Evolutionary conservation across 2,113 vertebrate species (phyloP).

Genomic region (Quiscalus mexicanus): DNA sequence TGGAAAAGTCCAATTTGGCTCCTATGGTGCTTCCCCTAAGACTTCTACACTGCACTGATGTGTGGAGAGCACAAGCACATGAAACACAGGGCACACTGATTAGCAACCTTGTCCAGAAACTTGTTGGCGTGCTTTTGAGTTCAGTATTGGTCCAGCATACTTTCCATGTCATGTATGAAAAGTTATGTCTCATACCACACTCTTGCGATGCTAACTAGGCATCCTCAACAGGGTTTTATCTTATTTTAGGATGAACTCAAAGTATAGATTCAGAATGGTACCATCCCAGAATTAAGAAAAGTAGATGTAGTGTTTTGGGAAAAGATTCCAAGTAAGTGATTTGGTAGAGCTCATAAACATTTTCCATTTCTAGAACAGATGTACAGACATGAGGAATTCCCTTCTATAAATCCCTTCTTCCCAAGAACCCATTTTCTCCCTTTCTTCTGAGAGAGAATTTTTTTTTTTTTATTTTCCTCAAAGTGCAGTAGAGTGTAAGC

Average conservation of each 20-base stretch:
- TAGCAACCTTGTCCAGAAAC: neutral
- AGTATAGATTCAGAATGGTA: neutral
- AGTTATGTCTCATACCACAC: neutral
- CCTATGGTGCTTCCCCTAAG: neutral
- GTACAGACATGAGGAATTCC: neutral
- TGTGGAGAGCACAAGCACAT: neutral
- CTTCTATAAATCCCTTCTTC: neutral
- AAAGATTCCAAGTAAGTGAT: neutral
- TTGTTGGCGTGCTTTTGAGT: neutral
- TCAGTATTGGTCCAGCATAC: rapidly evolving
- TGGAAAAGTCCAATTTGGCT: neutral
- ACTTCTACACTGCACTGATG: neutral
- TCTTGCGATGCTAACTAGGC: neutral
- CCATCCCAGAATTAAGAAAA: neutral
- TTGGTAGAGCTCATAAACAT: neutral
- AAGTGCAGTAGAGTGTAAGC: neutral
- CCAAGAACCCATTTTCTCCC: neutral
- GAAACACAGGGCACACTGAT: neutral
- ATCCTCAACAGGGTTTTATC: neutral
- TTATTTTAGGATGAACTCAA: neutral
- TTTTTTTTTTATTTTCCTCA: neutral
- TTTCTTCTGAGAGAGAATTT: neutral
- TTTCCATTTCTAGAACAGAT: neutral
- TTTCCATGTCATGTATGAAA: neutral
- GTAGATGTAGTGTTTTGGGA: neutral